These are phyloP conservation scores for Bungarus multicinctus DNA, from an alignment of 2,113 vertebrate species.

Conservation along the genomic window DNA sequence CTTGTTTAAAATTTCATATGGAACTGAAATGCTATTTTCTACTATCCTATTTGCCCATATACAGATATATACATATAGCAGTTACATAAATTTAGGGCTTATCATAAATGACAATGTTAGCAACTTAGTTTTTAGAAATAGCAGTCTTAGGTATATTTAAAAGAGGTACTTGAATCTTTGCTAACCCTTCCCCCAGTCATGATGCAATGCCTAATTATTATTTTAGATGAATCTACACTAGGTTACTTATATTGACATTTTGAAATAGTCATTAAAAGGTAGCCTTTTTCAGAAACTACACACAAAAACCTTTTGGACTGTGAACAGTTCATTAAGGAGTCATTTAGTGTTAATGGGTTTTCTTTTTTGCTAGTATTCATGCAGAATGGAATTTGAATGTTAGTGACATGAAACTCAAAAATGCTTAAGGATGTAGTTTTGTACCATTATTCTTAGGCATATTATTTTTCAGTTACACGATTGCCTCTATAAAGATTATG, in stretches of 20 bases:
- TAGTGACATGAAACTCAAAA: neutral
- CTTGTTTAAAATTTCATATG: neutral
- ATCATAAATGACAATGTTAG: neutral
- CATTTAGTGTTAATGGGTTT: neutral
- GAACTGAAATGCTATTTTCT: neutral
- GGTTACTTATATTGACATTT: neutral
- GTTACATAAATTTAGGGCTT: neutral
- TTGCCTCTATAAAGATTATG: neutral
- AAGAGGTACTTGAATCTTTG: constrained; percentile 3
- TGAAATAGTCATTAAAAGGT: neutral
- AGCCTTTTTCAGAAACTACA: neutral
- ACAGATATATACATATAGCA: neutral
- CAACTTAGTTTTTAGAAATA: neutral
- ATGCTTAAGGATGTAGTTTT: neutral
- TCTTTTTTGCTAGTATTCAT: neutral
- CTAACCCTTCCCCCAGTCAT: neutral
- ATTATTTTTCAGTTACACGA: neutral
- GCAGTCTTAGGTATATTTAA: neutral
- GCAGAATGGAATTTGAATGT: neutral
- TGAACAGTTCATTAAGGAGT: neutral
- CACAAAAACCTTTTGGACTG: neutral
- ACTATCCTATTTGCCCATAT: neutral
- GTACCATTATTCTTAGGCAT: neutral
- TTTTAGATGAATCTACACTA: neutral
- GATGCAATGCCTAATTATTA: neutral